Evolutionary conservation across 2,113 vertebrate species (phyloP), one percentile per base, ranked within the genome.

Genomic region (Hymenochirus boettgeri): DNA sequence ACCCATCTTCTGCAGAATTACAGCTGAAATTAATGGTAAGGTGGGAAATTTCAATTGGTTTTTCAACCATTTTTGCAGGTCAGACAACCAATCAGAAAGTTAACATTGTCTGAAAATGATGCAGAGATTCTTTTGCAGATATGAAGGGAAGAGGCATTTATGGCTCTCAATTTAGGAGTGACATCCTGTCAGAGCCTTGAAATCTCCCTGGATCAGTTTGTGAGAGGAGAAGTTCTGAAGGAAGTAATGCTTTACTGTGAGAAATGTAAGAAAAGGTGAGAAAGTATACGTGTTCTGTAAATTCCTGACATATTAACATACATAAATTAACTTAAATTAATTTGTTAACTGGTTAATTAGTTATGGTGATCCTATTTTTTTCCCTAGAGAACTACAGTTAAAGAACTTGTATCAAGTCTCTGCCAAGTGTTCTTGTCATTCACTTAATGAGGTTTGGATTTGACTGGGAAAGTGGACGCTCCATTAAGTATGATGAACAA

Each of bases 401-500:
- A 99, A 89, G 96, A 39, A 99, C 95, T 0, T 98, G 96, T 57
- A 98, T 99, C 74, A 99, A 99, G 72, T 93, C 93, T 33, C 80
- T 99, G 12, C 97, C 97, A 29, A 94, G 86, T 19, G 90, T 99
- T 45, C 81, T 99, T 75, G 96, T 97, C 48, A 98, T 99, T 72
- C 97, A 99, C 74, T 88, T 99, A 35, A 99, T 99, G 97, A 92
- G 97, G 58, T 99, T 99, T 54, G 96, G 97, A 71, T 99, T 99
- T 62, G 96, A 99, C 70, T 99, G 97, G 96, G 97, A 99, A 66
- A 99, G 96, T 0, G 97, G 93, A 2, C 94, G 96, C 22, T 98
- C 96, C 72, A 98, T 99, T 76, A 99, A 99, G 81, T 99, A 99
- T 0, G 97, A 99, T 60, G 97, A 99, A 63, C 97, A 99, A 82